Base-by-base conservation (phyloP, 2,113 vertebrate species). In the Poicephalus meyeri region DNA sequence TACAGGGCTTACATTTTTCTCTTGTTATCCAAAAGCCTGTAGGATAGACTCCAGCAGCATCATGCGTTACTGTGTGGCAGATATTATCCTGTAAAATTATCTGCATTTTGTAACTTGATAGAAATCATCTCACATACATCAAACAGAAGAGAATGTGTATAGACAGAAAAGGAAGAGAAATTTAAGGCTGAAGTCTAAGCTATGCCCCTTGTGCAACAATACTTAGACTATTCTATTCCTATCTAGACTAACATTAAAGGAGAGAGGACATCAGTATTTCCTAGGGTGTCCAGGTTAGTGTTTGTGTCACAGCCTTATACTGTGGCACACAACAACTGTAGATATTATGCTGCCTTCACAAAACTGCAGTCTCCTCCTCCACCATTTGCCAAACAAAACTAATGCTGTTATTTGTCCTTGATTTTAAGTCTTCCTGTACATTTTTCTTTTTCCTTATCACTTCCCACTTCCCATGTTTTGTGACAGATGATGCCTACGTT, bases 1-100 rank as follows among this genome's bases (percentile, higher is more conserved):
- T 80, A 79, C 82, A 81, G 10, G 7, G 6, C 20, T 85, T 64
- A 44, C 10, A 33, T 91, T 93, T 89, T 88, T 88, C 33, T 83
- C 49, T 52, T 50, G 9, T 33, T 70, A 39, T 14, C 7, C 17
- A 78, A 86, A 84, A 87, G 7, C 26, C 70, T 41, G 8, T 79
- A 65, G 35, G 60, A 65, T 17, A 77, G 56, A 68, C 71, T 74
- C 13, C 20, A 92, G 41, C 13, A 77, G 24, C 6, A 73, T 13
- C 3, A 11, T 31, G 10, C 33, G 44, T 77, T 77, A 11, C 17
- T 79, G 14, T 69, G 25, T 39, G n/a, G n/a, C 55, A 88, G 28
- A 13, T 49, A 88, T 77, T 11, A 3, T 53, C 7, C 28, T 70
- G 9, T 42, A 73, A 80, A 66, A 80, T 53, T 33, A 29, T 20